Evolutionary conservation across 2,888 invertebrate species (phyloP), one percentile per base, ranked within the genome.

Genomic region (Argynnis bischoffii): DNA sequence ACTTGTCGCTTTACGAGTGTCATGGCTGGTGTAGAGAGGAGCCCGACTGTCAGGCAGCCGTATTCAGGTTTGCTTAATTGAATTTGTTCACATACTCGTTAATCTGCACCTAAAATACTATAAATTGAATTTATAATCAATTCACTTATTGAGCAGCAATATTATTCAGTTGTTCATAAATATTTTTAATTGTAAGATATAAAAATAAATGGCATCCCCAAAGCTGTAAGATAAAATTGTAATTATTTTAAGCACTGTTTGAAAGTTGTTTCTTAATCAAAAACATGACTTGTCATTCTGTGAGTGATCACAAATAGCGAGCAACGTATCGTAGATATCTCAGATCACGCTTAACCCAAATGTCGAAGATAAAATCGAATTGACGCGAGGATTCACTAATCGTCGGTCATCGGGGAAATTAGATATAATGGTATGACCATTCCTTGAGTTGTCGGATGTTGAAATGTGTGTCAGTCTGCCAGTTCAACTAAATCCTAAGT

Each of bases 11-110:
- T 57, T 98, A 97, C 92, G 98, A 98, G 88, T 98, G 98, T 86
- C 98, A 98, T 85, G 98, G 98, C 47, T 98, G 98, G 98, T 98
- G 98, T 86, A 94, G 98, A 61, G 98, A 98, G 83, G 98, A 98
- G 79, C 95, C 96, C 0, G 97, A 98, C 81, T 98, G 98, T 81
- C 97, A 97, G 81, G 98, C 98, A 2, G 98, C 98, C 6, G 96
- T 97, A 3, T 98, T 98, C 87, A 95, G 95, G 95, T 95, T 78
- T 72, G 64, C 31, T 50, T 21, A 21, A 55, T 47, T 16, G 31
- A 55, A 63, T 55, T 26, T 59, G 6, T 8, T 50, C 47, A 41
- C 16, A 48, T 26, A 41, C 35, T 41, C 35, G 35, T 41, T 35
- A 67, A 56, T 51, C 46, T 50, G 6, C 18, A n/a, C 5, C n/a